Conservation (phyloP, 2,888 invertebrate genomes). For the Caenorhabditis wallacei region DNA sequence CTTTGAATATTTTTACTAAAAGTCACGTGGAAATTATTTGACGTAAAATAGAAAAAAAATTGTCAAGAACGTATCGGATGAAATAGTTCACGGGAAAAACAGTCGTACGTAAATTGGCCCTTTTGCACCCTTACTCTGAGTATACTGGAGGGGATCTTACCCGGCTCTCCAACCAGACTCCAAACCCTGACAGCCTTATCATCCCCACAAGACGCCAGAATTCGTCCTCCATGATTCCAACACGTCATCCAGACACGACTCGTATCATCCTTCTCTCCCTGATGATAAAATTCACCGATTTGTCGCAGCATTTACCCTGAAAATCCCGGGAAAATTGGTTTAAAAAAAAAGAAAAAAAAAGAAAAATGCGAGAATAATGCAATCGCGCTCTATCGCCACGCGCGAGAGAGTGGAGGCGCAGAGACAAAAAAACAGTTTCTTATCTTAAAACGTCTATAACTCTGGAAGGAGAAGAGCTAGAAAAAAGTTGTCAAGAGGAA, state of each 20-base stretch:
- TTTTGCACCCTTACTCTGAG: too few relatives aligned
- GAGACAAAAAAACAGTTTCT: not conserved
- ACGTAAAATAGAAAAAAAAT: too few relatives aligned
- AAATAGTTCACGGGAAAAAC: too few relatives aligned
- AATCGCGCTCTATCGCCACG: conserved; percentile 22
- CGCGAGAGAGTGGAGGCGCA: conserved; percentile 11
- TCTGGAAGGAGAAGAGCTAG: too few relatives aligned
- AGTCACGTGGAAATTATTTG: too few relatives aligned
- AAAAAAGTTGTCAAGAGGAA: not conserved
- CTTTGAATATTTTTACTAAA: too few relatives aligned
- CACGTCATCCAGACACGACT: conserved; percentile 76
- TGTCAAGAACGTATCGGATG: too few relatives aligned
- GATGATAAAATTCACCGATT: conserved; percentile 55
- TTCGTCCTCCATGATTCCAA: conserved; percentile 77
- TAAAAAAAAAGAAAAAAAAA: conserved; percentile 1
- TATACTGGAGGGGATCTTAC: too few relatives aligned
- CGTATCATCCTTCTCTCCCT: conserved; percentile 40
- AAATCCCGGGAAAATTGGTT: conserved; percentile 7
- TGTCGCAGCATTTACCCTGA: conserved; percentile 50
- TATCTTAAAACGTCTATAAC: too few relatives aligned
- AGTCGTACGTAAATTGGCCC: too few relatives aligned
- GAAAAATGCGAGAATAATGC: not conserved
- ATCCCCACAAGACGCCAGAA: conserved; percentile 80
- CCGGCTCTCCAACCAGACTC: conserved; percentile 59
- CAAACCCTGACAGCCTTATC: conserved; percentile 78